These are phyloP conservation scores for Linnaemya tessellans DNA, from an alignment of 2,888 invertebrate species.

Conservation along the genomic window DNA sequence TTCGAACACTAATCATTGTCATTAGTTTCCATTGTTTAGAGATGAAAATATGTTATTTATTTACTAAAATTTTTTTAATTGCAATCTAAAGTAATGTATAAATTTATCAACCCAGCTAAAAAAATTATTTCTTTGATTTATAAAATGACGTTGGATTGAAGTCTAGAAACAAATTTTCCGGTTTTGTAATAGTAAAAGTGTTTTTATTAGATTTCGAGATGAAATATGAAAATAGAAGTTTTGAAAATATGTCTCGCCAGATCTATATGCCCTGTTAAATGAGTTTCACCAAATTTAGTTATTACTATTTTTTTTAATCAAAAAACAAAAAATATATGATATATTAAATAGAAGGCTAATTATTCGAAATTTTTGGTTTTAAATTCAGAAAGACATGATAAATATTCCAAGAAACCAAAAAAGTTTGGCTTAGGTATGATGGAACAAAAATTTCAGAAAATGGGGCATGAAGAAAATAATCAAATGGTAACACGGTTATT, in stretches of 20 bases:
- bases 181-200: neutral
- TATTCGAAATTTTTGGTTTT: no score
- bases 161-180: neutral
- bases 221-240: neutral
- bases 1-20: neutral
- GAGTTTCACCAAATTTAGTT: no score
- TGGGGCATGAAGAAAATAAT: no score
- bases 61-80: neutral
- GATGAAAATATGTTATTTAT: neutral
- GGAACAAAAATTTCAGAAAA: no score
- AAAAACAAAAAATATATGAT: no score
- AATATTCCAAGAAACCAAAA: no score
- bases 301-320: no score
- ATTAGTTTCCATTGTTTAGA: neutral
- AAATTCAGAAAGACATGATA: no score
- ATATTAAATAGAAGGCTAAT: no score
- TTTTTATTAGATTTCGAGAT: neutral
- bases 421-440: no score
- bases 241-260: neutral
- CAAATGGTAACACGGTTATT: no score
- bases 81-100: neutral
- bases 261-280: neutral
- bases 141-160: slow-evolving; percentile 3
- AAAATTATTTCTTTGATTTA: neutral
- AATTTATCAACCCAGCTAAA: neutral